Percentiles rank a stretch among this genome's conserved stretches.
Conservation (phyloP, 2,797 vertebrate genomes). For the Notolepis coatsorum region DNA sequence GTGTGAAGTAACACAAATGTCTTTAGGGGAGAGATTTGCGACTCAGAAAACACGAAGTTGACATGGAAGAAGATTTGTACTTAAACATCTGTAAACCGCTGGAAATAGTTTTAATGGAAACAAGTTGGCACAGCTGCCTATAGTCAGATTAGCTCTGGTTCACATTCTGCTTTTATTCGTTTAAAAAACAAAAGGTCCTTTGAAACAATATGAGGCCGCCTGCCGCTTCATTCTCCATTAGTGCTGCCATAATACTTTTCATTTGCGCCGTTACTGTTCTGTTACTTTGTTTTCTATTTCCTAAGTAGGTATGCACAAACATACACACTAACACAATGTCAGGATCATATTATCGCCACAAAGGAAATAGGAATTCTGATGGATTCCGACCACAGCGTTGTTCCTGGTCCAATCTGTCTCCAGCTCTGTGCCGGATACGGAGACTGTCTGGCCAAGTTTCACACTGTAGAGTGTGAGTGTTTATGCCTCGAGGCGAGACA, state of each 20-base stretch:
- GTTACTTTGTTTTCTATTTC: slow-evolving; percentile 6
- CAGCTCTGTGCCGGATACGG: slow-evolving; percentile 25
- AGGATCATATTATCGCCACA: neutral
- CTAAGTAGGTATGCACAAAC: neutral
- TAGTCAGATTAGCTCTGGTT: slow-evolving; percentile 60
- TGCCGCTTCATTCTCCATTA: slow-evolving; percentile 43
- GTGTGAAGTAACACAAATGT: slow-evolving; percentile 17
- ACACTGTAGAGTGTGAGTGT: too few relatives aligned
- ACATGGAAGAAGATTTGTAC: slow-evolving; percentile 48
- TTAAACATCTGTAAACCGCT: slow-evolving; percentile 66
- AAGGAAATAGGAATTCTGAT: slow-evolving; percentile 18
- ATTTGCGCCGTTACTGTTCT: slow-evolving; percentile 28
- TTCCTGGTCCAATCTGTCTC: slow-evolving; percentile 35
- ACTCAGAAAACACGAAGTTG: slow-evolving; percentile 45
- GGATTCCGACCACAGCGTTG: slow-evolving; percentile 19
- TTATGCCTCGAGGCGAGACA: too few relatives aligned
- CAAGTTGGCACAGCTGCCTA: slow-evolving; percentile 64
- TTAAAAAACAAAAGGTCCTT: slow-evolving; percentile 65
- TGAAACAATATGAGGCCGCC: slow-evolving; percentile 42
- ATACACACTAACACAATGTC: slow-evolving; percentile 1
- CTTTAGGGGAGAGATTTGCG: slow-evolving; percentile 28
- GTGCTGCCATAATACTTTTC: slow-evolving; percentile 43
- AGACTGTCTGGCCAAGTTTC: slow-evolving; percentile 45
- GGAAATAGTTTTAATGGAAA: slow-evolving; percentile 67
- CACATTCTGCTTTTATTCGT: slow-evolving; percentile 61